Percentiles rank a stretch among this genome's conserved stretches.
phyloP scores from a whole-genome alignment of 2,797 vertebrate genomes.

The Triplophysa bombifrons region DNA sequence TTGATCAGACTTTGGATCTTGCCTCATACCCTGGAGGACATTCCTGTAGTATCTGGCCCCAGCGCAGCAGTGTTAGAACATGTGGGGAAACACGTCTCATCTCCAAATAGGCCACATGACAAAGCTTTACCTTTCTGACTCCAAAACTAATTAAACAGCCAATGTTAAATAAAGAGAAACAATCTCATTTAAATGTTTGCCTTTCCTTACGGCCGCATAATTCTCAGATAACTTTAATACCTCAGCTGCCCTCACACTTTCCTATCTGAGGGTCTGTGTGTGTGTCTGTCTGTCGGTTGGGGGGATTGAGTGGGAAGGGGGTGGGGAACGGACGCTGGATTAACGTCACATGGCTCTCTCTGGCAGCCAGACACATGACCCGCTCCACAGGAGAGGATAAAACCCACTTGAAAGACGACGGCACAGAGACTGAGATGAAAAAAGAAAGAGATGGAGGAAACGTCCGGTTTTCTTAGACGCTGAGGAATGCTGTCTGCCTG shows the following conservation, averaged over 20 bases:
- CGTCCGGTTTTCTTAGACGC: conserved; percentile 64
- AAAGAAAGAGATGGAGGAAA: conserved; percentile 52
- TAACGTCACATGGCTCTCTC: conserved; percentile 66
- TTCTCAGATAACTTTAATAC: conserved; percentile 38
- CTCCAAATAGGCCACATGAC: neutral
- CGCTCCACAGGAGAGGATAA: conserved; percentile 64
- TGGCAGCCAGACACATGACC: conserved; percentile 68
- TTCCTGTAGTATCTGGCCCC: conserved; percentile 12
- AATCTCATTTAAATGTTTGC: conserved; percentile 15
- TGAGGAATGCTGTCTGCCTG: conserved; percentile 61
- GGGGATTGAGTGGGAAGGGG: conserved; percentile 5
- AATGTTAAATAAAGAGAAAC: neutral
- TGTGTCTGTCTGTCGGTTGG: conserved; percentile 25
- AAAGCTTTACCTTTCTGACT: neutral
- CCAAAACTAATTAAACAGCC: neutral
- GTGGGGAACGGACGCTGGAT: conserved; percentile 53
- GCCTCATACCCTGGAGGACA: conserved; percentile 15
- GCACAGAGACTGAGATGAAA: conserved; percentile 50
- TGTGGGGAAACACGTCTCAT: neutral
- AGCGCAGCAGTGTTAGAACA: conserved; percentile 4
- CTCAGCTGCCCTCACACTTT: conserved; percentile 24
- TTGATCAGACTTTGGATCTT: conserved; percentile 42
- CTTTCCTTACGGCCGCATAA: conserved; percentile 27
- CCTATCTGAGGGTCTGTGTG: conserved; percentile 24
- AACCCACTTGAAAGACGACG: conserved; percentile 64